Base-by-base conservation (phyloP, 2,113 vertebrate species). In the Larimichthys crocea region DNA sequence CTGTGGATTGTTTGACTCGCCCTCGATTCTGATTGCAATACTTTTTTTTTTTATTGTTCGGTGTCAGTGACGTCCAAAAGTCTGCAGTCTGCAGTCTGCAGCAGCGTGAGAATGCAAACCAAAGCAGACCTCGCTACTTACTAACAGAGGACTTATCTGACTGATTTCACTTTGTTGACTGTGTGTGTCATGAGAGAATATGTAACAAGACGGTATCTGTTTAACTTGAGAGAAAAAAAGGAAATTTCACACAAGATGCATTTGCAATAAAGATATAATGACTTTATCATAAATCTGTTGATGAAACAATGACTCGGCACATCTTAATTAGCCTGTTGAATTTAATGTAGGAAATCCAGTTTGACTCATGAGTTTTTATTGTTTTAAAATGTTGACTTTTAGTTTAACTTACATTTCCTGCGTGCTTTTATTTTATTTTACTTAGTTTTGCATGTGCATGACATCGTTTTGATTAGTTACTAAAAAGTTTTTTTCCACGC, bases 11-110 rank as follows among this genome's bases (percentile, higher is more conserved):
- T 86, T 83, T 78, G 66, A 80, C 73, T 56, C 63, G 0, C 80
- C 49, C 72, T 76, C 64, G 14, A 17, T 80, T 78, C 73, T 88
- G 85, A 88, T 86, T 64, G 77, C 63, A 82, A 48, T 74, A 42
- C 70, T 75, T 76, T 83, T 88, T 84, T 76, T 83, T 88, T 84
- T 62, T 71, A 85, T 92, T 91, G 90, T 92, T 82, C 22, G 0
- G 73, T 53, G 48, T 82, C 79, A 0, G 77, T 88, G 87, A 79
- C 40, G 31, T 82, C n/a, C 0, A 42, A 59, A 77, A 72, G 83
- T 78, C 64, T 75, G 64, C 76, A 72, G 83, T 78, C 65, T 75
- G 64, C 76, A 74, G 85, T 83, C 85, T 70, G 86, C 80, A 77
- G 74, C 62, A 29, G 48, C 5, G 59, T 70, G 77, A 79, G 67